These are phyloP conservation scores for Pteromalus puparum DNA, from an alignment of 1,140 invertebrate genomes.

Conservation along the genomic window DNA sequence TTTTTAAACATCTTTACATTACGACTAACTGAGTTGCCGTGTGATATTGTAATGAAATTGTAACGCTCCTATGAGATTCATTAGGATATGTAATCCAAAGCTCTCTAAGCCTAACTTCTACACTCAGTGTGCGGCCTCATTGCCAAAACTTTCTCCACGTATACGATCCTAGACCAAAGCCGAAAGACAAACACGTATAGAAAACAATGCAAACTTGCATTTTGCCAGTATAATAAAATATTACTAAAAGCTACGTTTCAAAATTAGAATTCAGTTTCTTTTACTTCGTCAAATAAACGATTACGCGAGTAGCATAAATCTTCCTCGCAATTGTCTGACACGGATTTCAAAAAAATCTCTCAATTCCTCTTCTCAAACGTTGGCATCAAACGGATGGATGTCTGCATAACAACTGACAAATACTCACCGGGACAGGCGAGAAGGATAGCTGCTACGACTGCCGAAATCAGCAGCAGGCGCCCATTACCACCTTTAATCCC, in stretches of 20 bases:
- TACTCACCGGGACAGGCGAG: slow-evolving; percentile 31
- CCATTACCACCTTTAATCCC: background rate
- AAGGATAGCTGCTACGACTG: background rate
- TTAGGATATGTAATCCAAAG: background rate
- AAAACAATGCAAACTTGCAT: background rate
- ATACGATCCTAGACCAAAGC: background rate
- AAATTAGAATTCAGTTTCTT: too few relatives aligned
- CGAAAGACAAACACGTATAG: background rate
- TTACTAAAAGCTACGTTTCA: too few relatives aligned
- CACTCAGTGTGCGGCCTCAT: background rate
- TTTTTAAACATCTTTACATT: too few relatives aligned
- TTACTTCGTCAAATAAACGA: too few relatives aligned
- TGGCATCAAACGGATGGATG: too few relatives aligned
- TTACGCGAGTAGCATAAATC: too few relatives aligned
- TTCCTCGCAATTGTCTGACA: too few relatives aligned
- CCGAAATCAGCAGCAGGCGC: background rate
- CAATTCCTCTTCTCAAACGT: too few relatives aligned
- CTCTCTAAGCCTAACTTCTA: background rate
- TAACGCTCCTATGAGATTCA: background rate
- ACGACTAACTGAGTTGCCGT: too few relatives aligned
- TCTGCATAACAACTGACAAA: background rate
- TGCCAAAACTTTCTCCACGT: background rate
- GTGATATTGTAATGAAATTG: background rate
- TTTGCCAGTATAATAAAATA: background rate
- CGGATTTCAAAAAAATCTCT: too few relatives aligned